phyloP scores from a whole-genome alignment of 2,888 invertebrate species.

The Tanypteryx hageni region DNA sequence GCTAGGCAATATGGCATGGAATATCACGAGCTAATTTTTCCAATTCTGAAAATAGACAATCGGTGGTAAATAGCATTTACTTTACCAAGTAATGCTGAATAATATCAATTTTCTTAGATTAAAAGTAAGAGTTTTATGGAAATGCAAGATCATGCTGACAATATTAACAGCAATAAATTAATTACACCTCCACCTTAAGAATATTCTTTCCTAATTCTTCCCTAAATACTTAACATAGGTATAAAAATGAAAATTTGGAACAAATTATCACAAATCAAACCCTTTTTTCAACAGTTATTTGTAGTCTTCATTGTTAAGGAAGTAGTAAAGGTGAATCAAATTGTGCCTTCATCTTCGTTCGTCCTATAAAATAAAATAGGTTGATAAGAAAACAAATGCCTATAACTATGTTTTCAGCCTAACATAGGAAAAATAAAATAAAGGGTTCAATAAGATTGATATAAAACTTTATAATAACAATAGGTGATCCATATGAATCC shows the following conservation, averaged over 20 bases:
- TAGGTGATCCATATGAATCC: too few relatives aligned
- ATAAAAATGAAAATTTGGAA: constrained; percentile 41
- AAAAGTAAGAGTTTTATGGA: constrained; percentile 42
- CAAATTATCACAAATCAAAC: constrained; percentile 45
- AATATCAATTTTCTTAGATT: background rate
- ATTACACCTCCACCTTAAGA: constrained; percentile 27
- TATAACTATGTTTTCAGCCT: too few relatives aligned
- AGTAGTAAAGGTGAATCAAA: constrained; percentile 59
- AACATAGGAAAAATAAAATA: too few relatives aligned
- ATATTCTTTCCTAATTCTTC: background rate
- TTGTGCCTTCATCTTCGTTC: constrained; percentile 57
- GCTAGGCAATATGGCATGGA: constrained; percentile 1
- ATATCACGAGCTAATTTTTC: background rate
- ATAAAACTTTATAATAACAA: too few relatives aligned
- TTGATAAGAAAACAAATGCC: too few relatives aligned
- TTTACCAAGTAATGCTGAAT: constrained; percentile 13
- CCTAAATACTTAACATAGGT: constrained; percentile 17
- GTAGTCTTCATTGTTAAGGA: background rate
- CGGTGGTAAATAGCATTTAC: background rate
- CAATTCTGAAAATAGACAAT: background rate
- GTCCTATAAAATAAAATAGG: background rate
- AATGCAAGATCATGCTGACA: constrained; percentile 20
- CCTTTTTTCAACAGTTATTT: background rate
- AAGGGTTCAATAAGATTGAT: too few relatives aligned
- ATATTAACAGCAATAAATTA: constrained; percentile 36